Evolutionary conservation across 2,888 invertebrate species (phyloP), one percentile per base, ranked within the genome.

Genomic region (Eledona agricola): DNA sequence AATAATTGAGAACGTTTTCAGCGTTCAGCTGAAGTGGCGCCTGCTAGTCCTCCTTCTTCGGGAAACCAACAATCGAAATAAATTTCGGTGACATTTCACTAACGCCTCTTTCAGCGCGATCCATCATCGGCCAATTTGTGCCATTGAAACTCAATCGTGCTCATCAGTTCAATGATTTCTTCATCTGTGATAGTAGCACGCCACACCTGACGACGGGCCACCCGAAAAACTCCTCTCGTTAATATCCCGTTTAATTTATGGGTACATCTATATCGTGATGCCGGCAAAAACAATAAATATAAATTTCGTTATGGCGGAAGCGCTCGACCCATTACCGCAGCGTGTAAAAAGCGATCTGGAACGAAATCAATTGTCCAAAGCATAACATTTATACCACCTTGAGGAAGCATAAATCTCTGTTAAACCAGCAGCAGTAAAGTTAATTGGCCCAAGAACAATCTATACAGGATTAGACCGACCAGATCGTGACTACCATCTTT

Each of bases 391-490:
- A 67, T 70, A 65, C 70, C 70, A 70, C 71, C 70, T 71, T 65
- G 68, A 68, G 66, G 71, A 69, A 64, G 64, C 64, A 70, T 72
- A 71, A 71, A 72, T 72, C 68, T 67, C 62, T 52, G 51, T 52
- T 51, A 55, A 64, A 71, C 62, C 66, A 64, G 69, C 69, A 65
- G 69, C 65, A 67, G 68, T 60, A 67, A 63, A 66, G 67, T 70
- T 72, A 72, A 72, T 72, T 72, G 70, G 69, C 65, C 65, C 55
- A 65, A 63, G 65, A 70, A 70, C 71, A 70, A 70, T 70, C 69
- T 67, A 58, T 61, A 64, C 64, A 58, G 62, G 64, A 67, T 64
- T 65, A 62, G 64, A 58, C 60, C 58, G 56, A 57, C 60, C 58
- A 58, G 62, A 66, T 67, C 67, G 67, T 67, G 67, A 67, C 67